Evolutionary conservation across 2,888 invertebrate genomes (phyloP), one percentile per base, ranked within the genome.

Genomic region (Mythimna albipuncta): DNA sequence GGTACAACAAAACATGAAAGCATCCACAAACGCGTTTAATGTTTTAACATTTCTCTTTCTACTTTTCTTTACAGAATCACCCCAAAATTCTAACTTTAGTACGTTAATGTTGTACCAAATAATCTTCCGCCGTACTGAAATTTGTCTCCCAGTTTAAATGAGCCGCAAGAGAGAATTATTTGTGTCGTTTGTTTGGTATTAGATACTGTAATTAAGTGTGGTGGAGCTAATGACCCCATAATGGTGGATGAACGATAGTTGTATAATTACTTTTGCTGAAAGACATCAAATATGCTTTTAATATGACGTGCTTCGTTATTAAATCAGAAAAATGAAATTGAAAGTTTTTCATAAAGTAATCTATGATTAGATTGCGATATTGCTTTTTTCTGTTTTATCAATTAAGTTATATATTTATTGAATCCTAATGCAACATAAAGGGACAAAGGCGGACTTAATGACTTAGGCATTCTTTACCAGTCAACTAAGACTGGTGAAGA

Each of bases 101-200:
- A 21, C 21, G 64, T 86, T 69, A 77, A 77, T 75, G 73, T 66
- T 64, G 66, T 75, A 80, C 79, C 80, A 75, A 80, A 86, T 85
- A 86, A 85, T 87, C 79, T 85, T 79, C 77, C 69, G 69, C 58
- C 67, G 70, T 79, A 77, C 72, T 79, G 76, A 61, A 61, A 61
- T 90, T 88, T 84, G 88, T 89, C 89, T 88, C 81, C 75, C 52
- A 76, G 75, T 88, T 86, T 87, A 90, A 92, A 93, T 91, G 92
- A 92, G 89, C 80, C 84, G 84, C 81, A 87, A 83, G 82, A 79
- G 84, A 81, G 77, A 88, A 90, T 91, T 91, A 90, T 90, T 87
- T 82, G 89, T 84, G 85, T 86, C 88, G 86, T 89, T 91, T 90
- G 87, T 89, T 88, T 69, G 64, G 75, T 86, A 89, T 88, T 85